Conservation (phyloP, 2,888 invertebrate species). For the Heliothis peltigera region DNA sequence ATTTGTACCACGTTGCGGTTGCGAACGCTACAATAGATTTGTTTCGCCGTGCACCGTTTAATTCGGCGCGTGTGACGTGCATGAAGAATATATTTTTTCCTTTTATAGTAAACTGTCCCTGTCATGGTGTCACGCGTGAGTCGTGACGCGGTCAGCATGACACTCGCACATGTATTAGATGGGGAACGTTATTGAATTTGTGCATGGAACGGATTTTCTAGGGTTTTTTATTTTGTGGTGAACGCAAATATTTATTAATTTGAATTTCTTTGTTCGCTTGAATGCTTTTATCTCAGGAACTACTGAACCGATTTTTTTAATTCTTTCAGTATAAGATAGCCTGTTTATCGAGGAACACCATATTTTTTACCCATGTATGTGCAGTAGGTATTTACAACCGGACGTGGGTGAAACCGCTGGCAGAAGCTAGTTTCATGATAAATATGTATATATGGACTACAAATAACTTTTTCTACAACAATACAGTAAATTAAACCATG, state of each 20-base stretch:
- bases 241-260: background rate
- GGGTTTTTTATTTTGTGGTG: background rate
- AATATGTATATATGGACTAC: too few species aligned
- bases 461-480: background rate
- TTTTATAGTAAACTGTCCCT: constrained; percentile 62
- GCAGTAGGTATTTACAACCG: too few species aligned
- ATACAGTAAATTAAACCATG: background rate
- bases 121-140: constrained; percentile 59
- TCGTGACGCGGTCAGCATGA: constrained; percentile 38
- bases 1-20: constrained; percentile 17
- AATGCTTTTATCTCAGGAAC: too few species aligned
- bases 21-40: constrained; percentile 25
- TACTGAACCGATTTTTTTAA: too few species aligned
- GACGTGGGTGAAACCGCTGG: too few species aligned
- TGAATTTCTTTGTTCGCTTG: background rate
- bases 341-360: too few species aligned
- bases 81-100: constrained; percentile 27
- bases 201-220: constrained; percentile 22
- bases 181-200: constrained; percentile 40
- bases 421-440: too few species aligned
- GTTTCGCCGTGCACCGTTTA: constrained; percentile 36
- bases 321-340: too few species aligned
- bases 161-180: constrained; percentile 29
- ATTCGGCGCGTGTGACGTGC: constrained; percentile 50
- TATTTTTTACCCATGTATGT: too few species aligned